Percentiles rank a stretch among this genome's conserved stretches.
Evolutionary conservation across 2,888 invertebrate genomes (phyloP).

Genomic region (Cylindroiulus punctatus): DNA sequence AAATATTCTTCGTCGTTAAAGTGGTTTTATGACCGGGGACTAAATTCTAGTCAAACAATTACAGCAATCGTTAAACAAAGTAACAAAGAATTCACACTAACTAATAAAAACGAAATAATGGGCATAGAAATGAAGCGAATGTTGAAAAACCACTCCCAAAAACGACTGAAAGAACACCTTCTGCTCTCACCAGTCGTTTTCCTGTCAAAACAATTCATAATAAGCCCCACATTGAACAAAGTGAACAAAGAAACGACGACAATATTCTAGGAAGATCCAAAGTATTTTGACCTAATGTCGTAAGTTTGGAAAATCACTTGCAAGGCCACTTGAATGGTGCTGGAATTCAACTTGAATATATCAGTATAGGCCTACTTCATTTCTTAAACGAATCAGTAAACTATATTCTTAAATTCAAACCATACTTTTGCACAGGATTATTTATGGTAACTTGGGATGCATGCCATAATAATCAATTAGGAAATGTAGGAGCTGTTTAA

Average conservation of each 20-base stretch:
- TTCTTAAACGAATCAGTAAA: background rate
- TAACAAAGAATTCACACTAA: constrained; percentile 25
- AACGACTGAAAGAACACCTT: constrained; percentile 24
- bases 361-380: background rate
- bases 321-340: constrained; percentile 12
- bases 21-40: constrained; percentile 27
- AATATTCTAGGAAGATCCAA: constrained; percentile 24
- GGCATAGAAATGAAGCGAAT: background rate
- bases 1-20: constrained; percentile 43
- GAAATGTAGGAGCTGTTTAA: too few relatives aligned
- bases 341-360: background rate
- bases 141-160: constrained; percentile 33
- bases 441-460: too few relatives aligned
- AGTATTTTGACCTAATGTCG: constrained; percentile 16
- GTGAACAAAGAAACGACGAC: constrained; percentile 19
- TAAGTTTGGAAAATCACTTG: background rate
- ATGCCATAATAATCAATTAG: too few relatives aligned
- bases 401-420: too few relatives aligned
- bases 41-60: constrained; percentile 31
- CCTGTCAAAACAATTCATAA: constrained; percentile 17
- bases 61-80: constrained; percentile 43
- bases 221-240: background rate
- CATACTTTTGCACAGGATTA: too few relatives aligned
- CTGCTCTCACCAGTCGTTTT: background rate
- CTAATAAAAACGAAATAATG: constrained; percentile 31